Conservation (phyloP, 2,888 invertebrate species). For the Tipula helvola region DNA sequence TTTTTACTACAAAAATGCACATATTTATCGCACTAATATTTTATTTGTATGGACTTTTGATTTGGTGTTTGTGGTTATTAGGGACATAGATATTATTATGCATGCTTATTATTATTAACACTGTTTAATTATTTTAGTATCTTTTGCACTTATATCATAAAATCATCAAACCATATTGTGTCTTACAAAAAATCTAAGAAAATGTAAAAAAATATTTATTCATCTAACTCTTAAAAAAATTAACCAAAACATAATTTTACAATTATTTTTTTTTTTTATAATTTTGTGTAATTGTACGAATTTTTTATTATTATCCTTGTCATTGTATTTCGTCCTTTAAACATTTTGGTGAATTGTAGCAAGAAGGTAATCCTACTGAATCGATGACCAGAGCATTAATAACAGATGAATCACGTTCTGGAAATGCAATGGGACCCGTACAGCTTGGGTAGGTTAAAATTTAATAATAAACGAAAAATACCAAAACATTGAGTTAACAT, state of each 20-base stretch:
- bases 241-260: background rate
- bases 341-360: conserved; percentile 50
- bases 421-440: conserved; percentile 74
- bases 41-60: background rate
- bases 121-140: background rate
- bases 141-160: background rate
- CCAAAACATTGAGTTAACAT: background rate
- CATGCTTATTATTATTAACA: background rate
- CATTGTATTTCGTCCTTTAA: conserved; percentile 18
- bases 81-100: background rate
- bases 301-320: conserved; percentile 37
- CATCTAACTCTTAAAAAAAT: background rate
- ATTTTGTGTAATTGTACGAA: conserved; percentile 19
- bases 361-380: conserved; percentile 87
- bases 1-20: background rate
- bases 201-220: background rate
- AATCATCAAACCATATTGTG: background rate
- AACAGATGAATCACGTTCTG: conserved; percentile 80
- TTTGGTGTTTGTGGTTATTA: background rate
- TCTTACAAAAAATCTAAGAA: background rate
- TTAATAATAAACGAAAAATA: conserved; percentile 13
- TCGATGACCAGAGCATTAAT: conserved; percentile 93
- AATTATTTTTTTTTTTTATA: conserved; percentile 16
- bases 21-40: background rate
- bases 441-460: conserved; percentile 78